Evolutionary conservation across 1,140 invertebrate genomes (phyloP), one percentile per base, ranked within the genome.

Genomic region (Neotoxoptera formosana): DNA sequence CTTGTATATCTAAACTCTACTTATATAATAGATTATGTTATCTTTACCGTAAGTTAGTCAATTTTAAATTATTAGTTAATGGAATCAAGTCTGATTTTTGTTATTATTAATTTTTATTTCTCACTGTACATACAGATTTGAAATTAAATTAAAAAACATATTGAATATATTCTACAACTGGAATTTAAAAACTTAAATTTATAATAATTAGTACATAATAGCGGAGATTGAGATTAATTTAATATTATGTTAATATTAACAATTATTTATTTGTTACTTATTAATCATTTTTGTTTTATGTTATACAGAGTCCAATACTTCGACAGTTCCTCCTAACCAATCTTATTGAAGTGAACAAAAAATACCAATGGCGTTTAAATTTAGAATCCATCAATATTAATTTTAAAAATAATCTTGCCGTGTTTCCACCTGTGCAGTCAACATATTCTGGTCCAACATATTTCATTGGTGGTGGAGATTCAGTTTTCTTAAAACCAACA

Each of bases 291-390:
- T 67, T 93, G 6, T 91, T 90, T n/a, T 86, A 56, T 90, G 9
- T 88, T 88, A 94, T 94, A 90, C 94, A 96, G 96, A 95, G 96
- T 94, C 51, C 94, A 60, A 93, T 94, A 9, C 94, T 96, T 86
- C 95, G 97, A 30, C 95, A 97, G 94, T 98, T 98, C 95, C 95
- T 98, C 47, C 95, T 98, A 34, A 98, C 97, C n/a, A 98, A 98
- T 95, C 95, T 98, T 21, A 95, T 96, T 25, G 96, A 97, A 95
- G 96, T 96, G 45, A 96, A 96, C 94, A 96, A 96, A n/a, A 95
- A 95, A 91, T 97, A 96, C 93, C 95, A 95, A 87, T 98, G 97
- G 97, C 96, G 97, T 94, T 95, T 97, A 0, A 98, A 98, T 95
- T 95, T 99, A 41, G 95, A 96, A 92, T 96, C 96, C 23, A 95